Conservation (phyloP, 2,888 invertebrate genomes). For the Seira sanloemensis region DNA sequence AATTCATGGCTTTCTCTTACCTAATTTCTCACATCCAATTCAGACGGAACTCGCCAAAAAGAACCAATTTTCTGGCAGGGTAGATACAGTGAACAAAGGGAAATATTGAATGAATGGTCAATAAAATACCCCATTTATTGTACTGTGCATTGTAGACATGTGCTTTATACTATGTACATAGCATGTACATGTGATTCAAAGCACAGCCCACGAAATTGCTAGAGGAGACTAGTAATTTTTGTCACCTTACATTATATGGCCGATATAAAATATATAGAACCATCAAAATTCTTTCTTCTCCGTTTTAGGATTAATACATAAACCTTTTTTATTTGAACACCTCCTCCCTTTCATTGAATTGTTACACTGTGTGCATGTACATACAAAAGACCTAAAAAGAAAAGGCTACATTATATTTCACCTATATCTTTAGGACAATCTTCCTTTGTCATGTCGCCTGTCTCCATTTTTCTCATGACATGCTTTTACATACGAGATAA, state of each 20-base stretch:
- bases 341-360: not conserved
- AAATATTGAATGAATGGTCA: not conserved
- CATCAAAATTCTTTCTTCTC: not conserved
- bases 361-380: not conserved
- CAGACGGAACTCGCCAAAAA: not conserved
- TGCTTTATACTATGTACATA: not conserved
- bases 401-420: not conserved
- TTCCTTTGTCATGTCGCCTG: slow-evolving; percentile 4
- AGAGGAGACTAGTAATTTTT: not conserved
- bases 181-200: no score
- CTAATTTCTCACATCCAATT: not conserved
- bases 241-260: not conserved
- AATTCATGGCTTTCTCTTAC: no score
- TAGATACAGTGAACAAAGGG: not conserved
- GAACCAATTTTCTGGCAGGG: not conserved
- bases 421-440: not conserved
- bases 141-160: not conserved
- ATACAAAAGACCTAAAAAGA: not conserved
- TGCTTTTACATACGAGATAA: not conserved
- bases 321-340: not conserved
- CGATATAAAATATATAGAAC: not conserved
- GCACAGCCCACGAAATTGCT: not conserved
- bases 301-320: not conserved
- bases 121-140: not conserved
- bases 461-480: slow-evolving; percentile 1